phyloP scores from a whole-genome alignment of 2,113 vertebrate genomes.

The Entelurus aequoreus region DNA sequence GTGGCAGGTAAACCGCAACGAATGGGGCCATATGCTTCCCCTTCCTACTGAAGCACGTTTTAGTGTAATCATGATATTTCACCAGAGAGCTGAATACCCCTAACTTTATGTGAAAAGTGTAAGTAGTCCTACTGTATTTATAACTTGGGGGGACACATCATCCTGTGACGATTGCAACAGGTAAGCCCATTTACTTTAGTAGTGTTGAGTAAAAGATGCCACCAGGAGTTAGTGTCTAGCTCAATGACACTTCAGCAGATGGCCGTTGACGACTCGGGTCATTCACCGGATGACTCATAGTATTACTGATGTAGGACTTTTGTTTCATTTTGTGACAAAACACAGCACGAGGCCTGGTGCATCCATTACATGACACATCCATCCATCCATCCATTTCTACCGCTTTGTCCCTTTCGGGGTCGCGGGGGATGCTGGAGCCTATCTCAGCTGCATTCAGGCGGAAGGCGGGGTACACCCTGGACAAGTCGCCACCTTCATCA shows the following conservation, averaged over 20 bases:
- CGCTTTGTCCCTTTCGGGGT: too few species aligned
- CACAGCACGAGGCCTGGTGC: neutral
- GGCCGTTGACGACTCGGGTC: conserved; percentile 36
- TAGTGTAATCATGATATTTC: too few species aligned
- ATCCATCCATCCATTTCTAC: too few species aligned
- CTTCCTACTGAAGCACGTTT: too few species aligned
- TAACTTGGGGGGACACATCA: too few species aligned
- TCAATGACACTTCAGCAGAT: conserved; percentile 49
- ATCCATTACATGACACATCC: neutral
- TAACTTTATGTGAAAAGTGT: neutral
- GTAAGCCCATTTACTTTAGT: neutral
- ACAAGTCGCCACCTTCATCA: too few species aligned
- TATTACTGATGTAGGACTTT: neutral
- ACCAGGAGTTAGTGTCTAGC: conserved; percentile 25
- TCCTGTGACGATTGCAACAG: too few species aligned
- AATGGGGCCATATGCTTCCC: too few species aligned
- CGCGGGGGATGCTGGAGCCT: too few species aligned
- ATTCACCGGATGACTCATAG: conserved; percentile 9
- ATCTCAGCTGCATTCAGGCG: too few species aligned
- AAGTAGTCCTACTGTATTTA: neutral
- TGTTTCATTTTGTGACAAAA: neutral
- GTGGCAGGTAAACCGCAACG: too few species aligned
- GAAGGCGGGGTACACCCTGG: too few species aligned
- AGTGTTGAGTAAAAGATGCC: conserved; percentile 5
- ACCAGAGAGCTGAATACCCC: neutral